Conservation (phyloP, 1,140 invertebrate genomes). For the Heliconius congener region DNA sequence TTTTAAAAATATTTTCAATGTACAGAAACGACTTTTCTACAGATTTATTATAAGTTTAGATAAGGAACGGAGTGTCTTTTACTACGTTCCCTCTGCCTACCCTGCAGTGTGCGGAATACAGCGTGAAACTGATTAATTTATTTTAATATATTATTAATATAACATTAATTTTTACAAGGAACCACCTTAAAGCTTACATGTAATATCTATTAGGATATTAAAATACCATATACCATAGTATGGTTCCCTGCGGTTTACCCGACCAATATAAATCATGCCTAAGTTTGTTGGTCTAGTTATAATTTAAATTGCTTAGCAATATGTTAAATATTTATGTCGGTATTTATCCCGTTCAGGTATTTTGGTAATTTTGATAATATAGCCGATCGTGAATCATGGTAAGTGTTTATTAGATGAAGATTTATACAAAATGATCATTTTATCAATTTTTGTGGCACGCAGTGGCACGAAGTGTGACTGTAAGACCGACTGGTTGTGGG, state of each 20-base stretch:
- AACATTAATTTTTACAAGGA: neutral
- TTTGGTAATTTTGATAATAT: conserved; percentile 20
- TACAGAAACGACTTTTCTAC: no score
- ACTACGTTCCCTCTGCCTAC: no score
- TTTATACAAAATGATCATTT: neutral
- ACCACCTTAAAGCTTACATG: conserved; percentile 26
- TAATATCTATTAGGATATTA: conserved; percentile 49
- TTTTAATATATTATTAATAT: neutral
- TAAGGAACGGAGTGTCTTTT: neutral
- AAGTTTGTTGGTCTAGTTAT: conserved; percentile 33
- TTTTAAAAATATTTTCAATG: no score
- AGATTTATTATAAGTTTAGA: no score
- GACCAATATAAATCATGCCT: conserved; percentile 52
- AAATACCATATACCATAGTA: conserved; percentile 40
- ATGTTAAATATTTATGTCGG: conserved; percentile 37
- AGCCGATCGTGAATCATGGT: neutral
- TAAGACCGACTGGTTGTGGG: no score
- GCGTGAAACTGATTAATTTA: no score
- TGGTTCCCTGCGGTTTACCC: conserved; percentile 44
- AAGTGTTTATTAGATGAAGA: neutral
- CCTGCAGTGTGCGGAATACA: no score
- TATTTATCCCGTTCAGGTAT: conserved; percentile 41
- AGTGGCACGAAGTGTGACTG: no score
- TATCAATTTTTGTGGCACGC: no score
- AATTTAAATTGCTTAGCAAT: conserved; percentile 47